Base-by-base conservation (phyloP, 1,140 invertebrate species). In the Polyergus mexicanus region DNA sequence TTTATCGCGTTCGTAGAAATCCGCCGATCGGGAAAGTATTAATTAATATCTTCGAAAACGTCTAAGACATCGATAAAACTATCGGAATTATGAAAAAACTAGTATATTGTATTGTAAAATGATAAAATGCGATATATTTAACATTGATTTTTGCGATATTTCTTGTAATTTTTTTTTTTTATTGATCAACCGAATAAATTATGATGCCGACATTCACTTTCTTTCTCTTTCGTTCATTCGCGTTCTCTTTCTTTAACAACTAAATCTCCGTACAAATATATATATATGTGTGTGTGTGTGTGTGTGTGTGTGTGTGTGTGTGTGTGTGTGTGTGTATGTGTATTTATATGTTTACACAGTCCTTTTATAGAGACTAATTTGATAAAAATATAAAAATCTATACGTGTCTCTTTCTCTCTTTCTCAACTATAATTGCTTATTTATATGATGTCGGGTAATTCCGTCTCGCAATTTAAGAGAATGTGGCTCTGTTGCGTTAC, bases 361-460 rank as follows among this genome's bases (percentile, higher is more conserved):
- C 76, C 65, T 35, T 28, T 83, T 83, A n/a, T 83, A 86, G 84
- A 86, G 84, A 83, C 32, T 86, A 83, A 63, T 83, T 71, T 66
- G 81, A 75, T 86, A 58, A 86, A 86, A 86, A 86, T 86, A 86
- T 86, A 86, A 86, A 86, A 86, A 86, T 86, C 69, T 86, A 84
- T 66, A 86, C 54, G 81, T 84, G 47, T 51, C 16, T 51, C 3
- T 51, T 4, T 47, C 3, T 51, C 1, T 19, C 8, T 51, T 10
- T 51, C 66, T 38, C 56, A n/a, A 54, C 78, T 75, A 84, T 69
- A 38, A 16, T 86, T 80, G 66, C 60, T 38, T 71, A 85, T 80
- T 76, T 80, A 54, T 65, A 78, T 13, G 63, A 80, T n/a, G n/a
- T 13, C 16, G 47, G 60, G 22, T 71, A 68, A 51, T 47, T 76